Evolutionary conservation across 2,888 invertebrate species (phyloP), one percentile per base, ranked within the genome.

Genomic region (Petrophora chlorosata): DNA sequence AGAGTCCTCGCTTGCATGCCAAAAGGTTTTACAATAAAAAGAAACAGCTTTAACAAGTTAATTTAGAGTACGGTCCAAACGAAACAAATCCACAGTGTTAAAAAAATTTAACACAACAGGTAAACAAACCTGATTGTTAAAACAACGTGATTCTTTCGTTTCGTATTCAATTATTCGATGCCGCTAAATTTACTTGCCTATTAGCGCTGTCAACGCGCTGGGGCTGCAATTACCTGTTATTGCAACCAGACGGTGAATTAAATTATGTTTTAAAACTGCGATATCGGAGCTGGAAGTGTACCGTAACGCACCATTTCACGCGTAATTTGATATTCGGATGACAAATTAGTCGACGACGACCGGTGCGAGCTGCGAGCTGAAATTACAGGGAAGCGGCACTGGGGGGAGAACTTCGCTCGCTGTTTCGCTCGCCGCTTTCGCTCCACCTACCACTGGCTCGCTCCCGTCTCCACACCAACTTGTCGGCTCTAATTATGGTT

Each of bases 311-410:
- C 82, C 82, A 85, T 87, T 89, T 85, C 82, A 77, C 76, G 79
- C 79, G 86, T 88, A 85, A 89, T 88, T 89, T 85, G 87, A 89
- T 89, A 88, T 87, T 84, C 82, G 78, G 78, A 82, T 89, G 88
- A 88, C 87, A 88, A 89, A 89, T 89, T 88, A 85, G 85, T 83
- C 43, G 23, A 10, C 29, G 73, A 72, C 79, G 79, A 73, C 67
- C 71, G 71, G 71, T 73, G 70, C 71, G 32, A 66, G 70, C 65
- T 62, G 63, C 67, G 61, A 66, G 65, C 67, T 73, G 69, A 85
- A 89, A 89, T 89, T 88, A 88, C 84, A 86, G 85, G 78, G 84
- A 70, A 72, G 59, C 41, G 60, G 28, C 43, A 43, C 19, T 10
- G 2, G 45, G 43, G 59, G 29, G 52, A 55, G 47, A 43, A 35